These are phyloP conservation scores for Silvanus unidentatus DNA, from an alignment of 2,888 invertebrate genomes.

Conservation along the genomic window DNA sequence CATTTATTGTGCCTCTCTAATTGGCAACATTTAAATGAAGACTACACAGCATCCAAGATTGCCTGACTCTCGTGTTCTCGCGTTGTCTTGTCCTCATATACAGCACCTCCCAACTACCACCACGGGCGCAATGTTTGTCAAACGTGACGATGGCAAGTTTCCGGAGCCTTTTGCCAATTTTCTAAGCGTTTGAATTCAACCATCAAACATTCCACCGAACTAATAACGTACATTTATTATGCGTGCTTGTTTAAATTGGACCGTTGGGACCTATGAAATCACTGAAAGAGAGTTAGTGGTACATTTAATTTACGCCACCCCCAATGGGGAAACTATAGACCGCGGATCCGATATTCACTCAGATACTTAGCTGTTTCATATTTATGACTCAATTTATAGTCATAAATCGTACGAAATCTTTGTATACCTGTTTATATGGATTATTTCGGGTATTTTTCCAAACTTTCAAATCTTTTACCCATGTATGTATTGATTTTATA, in stretches of 20 bases:
- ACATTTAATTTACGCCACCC: constrained; percentile 20
- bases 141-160: constrained; percentile 30
- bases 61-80: constrained; percentile 1
- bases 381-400: too few species aligned
- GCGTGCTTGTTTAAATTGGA: constrained; percentile 23
- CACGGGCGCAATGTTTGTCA: constrained; percentile 31
- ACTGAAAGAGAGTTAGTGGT: constrained; percentile 12
- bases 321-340: too few species aligned
- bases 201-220: constrained; percentile 8
- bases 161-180: constrained; percentile 15
- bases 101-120: constrained; percentile 16
- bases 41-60: too few species aligned
- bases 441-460: too few species aligned
- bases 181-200: constrained; percentile 8
- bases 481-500: too few species aligned
- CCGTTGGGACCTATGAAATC: constrained; percentile 25
- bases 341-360: too few species aligned
- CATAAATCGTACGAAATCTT: too few species aligned
- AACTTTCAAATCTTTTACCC: too few species aligned
- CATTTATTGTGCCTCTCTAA: too few species aligned
- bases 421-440: too few species aligned
- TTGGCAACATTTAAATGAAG: too few species aligned
- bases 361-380: too few species aligned
- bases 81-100: background rate
- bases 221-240: constrained; percentile 25